Evolutionary conservation across 2,797 vertebrate species (phyloP).

Genomic region (Toxotes lorentzi): DNA sequence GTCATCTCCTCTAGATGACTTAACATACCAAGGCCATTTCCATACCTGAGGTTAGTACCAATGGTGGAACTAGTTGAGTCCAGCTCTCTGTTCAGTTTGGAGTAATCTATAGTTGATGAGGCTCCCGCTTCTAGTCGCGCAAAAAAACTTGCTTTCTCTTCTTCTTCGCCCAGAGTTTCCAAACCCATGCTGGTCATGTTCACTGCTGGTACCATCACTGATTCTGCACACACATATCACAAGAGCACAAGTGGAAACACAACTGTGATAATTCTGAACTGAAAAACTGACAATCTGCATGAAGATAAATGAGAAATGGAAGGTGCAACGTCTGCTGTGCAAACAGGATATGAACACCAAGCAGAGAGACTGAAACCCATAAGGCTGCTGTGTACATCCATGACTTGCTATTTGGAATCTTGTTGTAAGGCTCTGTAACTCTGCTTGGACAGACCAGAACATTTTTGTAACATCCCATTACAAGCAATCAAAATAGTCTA

Average conservation of each 20-base stretch:
- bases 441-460: too few relatives aligned
- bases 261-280: background rate
- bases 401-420: background rate
- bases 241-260: background rate
- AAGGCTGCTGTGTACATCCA: background rate
- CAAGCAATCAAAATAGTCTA: too few relatives aligned
- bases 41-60: conserved; percentile 64
- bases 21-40: background rate
- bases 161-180: conserved; percentile 92
- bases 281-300: background rate
- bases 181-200: conserved; percentile 76
- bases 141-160: conserved; percentile 92
- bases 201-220: conserved; percentile 60
- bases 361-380: background rate
- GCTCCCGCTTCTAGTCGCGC: conserved; percentile 87
- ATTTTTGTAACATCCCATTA: too few relatives aligned
- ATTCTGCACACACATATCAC: conserved; percentile 16
- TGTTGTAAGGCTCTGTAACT: too few relatives aligned
- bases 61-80: conserved; percentile 84
- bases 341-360: background rate
- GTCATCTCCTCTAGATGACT: background rate
- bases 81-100: conserved; percentile 90
- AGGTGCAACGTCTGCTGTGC: background rate
- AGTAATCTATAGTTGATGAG: conserved; percentile 89
- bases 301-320: background rate